Conservation (phyloP, 2,113 vertebrate species). For the Phalacrocorax aristotelis region DNA sequence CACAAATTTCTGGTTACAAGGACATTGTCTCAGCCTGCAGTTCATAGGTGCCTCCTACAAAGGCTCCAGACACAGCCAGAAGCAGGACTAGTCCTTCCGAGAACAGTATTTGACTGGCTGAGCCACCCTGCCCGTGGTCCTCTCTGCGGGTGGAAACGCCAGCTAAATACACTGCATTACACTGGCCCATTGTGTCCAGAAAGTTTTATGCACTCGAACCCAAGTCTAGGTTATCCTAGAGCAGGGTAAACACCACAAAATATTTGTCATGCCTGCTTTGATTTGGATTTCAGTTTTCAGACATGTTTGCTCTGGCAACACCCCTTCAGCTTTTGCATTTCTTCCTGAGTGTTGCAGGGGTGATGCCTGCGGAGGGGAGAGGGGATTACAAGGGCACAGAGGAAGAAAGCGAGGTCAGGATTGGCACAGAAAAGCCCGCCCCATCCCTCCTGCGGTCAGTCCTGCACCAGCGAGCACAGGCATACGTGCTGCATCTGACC, state of each 20-base stretch:
- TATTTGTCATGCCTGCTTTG: not conserved
- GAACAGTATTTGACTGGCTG: not conserved
- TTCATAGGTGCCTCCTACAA: not conserved
- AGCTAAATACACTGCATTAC: not conserved
- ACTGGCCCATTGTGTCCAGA: not conserved
- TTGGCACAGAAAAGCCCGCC: not conserved
- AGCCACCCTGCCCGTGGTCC: not conserved
- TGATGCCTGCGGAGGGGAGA: not conserved
- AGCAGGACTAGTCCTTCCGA: not conserved
- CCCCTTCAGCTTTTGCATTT: not conserved
- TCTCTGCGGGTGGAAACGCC: not conserved
- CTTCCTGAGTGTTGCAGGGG: not conserved
- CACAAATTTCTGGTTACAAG: not conserved
- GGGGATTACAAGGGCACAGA: not conserved
- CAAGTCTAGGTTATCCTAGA: not conserved
- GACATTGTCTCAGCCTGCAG: not conserved
- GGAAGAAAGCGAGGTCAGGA: not conserved
- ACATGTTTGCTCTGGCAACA: not conserved
- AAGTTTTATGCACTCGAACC: not conserved
- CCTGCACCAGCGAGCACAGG: not conserved
- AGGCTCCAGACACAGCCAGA: not conserved
- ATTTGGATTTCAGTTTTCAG: not conserved
- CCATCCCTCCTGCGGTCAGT: rapidly evolving
- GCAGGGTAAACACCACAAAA: not conserved
- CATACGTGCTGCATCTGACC: not conserved